Evolutionary conservation across 2,888 invertebrate genomes (phyloP).

Genomic region (Drosophila neonasuta): DNA sequence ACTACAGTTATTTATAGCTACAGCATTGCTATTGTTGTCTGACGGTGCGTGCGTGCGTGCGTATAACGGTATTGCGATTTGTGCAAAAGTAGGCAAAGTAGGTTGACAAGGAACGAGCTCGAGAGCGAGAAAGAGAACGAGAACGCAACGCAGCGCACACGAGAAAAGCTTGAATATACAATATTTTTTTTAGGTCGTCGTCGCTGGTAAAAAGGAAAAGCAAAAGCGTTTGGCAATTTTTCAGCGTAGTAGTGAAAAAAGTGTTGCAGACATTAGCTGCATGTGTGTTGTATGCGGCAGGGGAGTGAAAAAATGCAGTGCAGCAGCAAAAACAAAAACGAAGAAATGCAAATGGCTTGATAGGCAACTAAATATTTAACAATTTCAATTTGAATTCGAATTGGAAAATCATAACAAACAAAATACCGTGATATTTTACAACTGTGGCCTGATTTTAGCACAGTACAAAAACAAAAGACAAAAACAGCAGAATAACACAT

Average conservation of each 20-base stretch:
- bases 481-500: constrained; percentile 16
- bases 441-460: constrained; percentile 71
- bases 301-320: constrained; percentile 69
- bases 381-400: constrained; percentile 49
- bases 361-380: constrained; percentile 57
- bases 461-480: constrained; percentile 41
- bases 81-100: constrained; percentile 43
- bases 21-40: constrained; percentile 11
- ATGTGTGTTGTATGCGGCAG: constrained; percentile 68
- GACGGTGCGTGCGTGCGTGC: constrained; percentile 49
- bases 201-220: constrained; percentile 32
- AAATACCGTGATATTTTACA: constrained; percentile 68
- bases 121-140: constrained; percentile 12
- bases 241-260: constrained; percentile 54
- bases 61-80: constrained; percentile 30
- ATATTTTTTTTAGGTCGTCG: constrained; percentile 47
- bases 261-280: constrained; percentile 57
- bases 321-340: constrained; percentile 49
- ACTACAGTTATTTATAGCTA: constrained; percentile 29
- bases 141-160: constrained; percentile 1
- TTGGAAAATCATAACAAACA: constrained; percentile 33
- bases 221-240: constrained; percentile 29
- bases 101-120: constrained; percentile 44
- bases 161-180: constrained; percentile 29
- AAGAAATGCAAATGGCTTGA: constrained; percentile 71